Percentiles rank a stretch among this genome's conserved stretches.
phyloP scores from a whole-genome alignment of 2,888 invertebrate species.

The Drosophila nr. fundita region DNA sequence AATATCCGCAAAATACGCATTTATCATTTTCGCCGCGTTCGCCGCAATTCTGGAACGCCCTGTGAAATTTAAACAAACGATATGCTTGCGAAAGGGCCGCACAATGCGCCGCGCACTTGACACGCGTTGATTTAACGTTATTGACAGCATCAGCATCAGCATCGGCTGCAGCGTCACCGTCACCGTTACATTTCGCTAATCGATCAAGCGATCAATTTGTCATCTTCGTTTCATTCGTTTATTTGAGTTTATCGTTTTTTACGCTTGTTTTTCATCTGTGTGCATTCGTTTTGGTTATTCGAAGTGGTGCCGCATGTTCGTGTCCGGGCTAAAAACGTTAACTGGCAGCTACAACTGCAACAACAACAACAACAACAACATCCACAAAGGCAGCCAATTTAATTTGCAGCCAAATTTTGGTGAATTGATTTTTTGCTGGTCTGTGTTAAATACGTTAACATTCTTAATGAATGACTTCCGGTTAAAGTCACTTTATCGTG shows the following conservation, averaged over 20 bases:
- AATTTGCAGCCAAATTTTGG: slow-evolving; percentile 47
- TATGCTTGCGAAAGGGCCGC: slow-evolving; percentile 71
- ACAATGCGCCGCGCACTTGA: slow-evolving; percentile 79
- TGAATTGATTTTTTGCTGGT: slow-evolving; percentile 64
- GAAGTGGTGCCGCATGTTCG: slow-evolving; percentile 84
- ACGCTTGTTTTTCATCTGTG: slow-evolving; percentile 15
- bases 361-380: slow-evolving; percentile 39
- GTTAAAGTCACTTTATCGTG: slow-evolving; percentile 79
- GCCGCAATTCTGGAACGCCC: slow-evolving; percentile 20
- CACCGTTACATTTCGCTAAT: slow-evolving; percentile 10
- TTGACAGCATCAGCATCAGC: slow-evolving; percentile 1
- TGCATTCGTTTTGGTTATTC: slow-evolving; percentile 20
- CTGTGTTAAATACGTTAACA: slow-evolving; percentile 81
- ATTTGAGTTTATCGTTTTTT: slow-evolving; percentile 24
- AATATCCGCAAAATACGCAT: slow-evolving; percentile 39
- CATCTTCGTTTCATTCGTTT: slow-evolving; percentile 15
- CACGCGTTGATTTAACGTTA: slow-evolving; percentile 68
- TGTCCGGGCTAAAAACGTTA: slow-evolving; percentile 71
- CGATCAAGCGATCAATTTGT: slow-evolving; percentile 23
- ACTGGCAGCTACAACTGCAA: slow-evolving; percentile 62
- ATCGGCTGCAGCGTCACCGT: background rate
- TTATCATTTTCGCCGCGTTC: slow-evolving; percentile 71
- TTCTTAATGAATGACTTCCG: slow-evolving; percentile 85
- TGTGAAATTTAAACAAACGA: slow-evolving; percentile 43
- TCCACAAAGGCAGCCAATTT: slow-evolving; percentile 34